These are phyloP conservation scores for Peromyscus maniculatus DNA, from an alignment of 2,113 vertebrate species.

Conservation along the genomic window DNA sequence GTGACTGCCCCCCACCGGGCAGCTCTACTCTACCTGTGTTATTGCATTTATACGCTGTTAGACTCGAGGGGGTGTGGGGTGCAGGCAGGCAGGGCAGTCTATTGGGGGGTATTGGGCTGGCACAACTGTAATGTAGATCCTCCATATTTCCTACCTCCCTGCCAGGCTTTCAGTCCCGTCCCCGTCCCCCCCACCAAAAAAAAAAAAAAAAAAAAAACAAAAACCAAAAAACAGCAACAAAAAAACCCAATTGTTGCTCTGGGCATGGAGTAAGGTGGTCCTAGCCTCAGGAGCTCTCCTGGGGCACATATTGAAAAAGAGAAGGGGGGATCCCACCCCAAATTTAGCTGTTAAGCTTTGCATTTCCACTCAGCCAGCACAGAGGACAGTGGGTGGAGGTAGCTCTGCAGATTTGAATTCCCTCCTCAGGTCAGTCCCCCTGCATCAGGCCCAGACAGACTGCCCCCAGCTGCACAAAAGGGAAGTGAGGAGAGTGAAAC, in stretches of 20 bases:
- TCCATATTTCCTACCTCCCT: not conserved
- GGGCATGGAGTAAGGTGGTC: not conserved
- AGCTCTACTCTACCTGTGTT: conserved; percentile 90
- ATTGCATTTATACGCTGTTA: conserved; percentile 91
- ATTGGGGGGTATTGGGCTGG: not conserved
- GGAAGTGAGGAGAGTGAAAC: not conserved
- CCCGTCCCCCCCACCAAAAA: not conserved
- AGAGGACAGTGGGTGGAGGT: not conserved
- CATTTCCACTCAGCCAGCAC: not conserved
- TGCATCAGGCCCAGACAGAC: not conserved
- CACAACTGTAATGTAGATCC: not conserved
- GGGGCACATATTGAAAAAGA: not conserved
- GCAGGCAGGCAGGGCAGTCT: not conserved
- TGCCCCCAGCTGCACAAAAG: not conserved
- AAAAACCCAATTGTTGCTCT: not conserved
- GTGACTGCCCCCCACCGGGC: conserved; percentile 67
- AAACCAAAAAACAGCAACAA: not conserved
- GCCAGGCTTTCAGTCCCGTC: no score
- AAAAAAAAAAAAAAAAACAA: not conserved
- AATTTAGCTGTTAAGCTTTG: not conserved
- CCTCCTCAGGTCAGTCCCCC: not conserved
- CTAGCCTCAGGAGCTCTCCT: no score
- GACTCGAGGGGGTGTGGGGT: conserved; percentile 69
- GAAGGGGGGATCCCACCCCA: no score
- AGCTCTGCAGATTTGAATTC: not conserved